These are phyloP conservation scores for Hydriomena furcata DNA, from an alignment of 2,888 invertebrate genomes.

Conservation along the genomic window DNA sequence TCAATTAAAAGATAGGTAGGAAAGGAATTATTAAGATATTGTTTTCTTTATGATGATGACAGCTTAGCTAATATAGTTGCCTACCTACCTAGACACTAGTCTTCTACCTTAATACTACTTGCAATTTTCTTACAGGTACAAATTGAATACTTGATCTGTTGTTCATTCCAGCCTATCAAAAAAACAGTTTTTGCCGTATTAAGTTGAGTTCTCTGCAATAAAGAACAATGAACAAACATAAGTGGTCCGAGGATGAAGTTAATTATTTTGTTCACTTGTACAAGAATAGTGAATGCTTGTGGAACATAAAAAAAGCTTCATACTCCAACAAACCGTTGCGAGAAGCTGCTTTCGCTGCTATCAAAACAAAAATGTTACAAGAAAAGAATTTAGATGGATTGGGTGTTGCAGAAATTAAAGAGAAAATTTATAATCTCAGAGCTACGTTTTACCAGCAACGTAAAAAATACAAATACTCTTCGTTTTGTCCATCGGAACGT, in stretches of 20 bases:
- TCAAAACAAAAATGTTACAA: constrained; percentile 9
- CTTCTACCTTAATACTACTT: no score
- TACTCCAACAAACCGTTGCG: neutral
- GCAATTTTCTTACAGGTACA: no score
- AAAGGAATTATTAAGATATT: no score
- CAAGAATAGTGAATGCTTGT: constrained; percentile 16
- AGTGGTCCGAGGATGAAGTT: constrained; percentile 6
- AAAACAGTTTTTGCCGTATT: no score
- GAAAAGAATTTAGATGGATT: neutral
- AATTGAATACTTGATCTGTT: no score
- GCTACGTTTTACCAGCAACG: neutral
- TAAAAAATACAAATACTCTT: neutral
- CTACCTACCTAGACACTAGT: no score
- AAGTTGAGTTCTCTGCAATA: neutral
- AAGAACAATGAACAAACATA: neutral
- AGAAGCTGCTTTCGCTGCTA: constrained; percentile 10
- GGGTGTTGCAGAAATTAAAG: neutral
- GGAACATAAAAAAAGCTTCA: constrained; percentile 3
- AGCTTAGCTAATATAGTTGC: no score
- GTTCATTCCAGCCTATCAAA: no score
- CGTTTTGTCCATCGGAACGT: neutral
- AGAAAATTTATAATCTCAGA: neutral
- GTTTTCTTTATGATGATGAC: no score
- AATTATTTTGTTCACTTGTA: constrained; percentile 8
- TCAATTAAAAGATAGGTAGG: no score